These are phyloP conservation scores for Antheraea assamensis DNA, from an alignment of 2,888 invertebrate genomes.

Conservation along the genomic window DNA sequence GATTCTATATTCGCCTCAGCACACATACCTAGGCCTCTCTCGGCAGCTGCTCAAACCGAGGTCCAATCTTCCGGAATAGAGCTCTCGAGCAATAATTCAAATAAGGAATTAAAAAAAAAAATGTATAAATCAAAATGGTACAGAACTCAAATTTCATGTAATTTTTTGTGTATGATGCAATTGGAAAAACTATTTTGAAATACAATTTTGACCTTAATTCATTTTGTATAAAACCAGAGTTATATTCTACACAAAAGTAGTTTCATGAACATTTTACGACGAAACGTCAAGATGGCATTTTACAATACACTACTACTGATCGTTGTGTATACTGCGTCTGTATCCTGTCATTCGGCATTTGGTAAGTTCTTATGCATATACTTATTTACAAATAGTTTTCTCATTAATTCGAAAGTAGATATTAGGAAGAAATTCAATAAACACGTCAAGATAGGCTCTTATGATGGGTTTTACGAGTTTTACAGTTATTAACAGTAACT, in stretches of 20 bases:
- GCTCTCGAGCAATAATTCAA: too few relatives aligned
- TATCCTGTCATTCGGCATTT: not conserved
- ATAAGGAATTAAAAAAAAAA: too few relatives aligned
- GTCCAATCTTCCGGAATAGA: too few relatives aligned
- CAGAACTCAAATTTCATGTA: too few relatives aligned
- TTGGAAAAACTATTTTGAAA: not conserved
- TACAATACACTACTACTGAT: not conserved
- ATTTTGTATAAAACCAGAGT: not conserved
- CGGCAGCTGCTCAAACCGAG: too few relatives aligned
- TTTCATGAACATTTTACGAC: not conserved
- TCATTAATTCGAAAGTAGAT: not conserved
- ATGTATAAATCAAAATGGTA: too few relatives aligned
- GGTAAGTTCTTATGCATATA: not conserved
- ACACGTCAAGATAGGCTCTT: not conserved
- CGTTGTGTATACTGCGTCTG: not conserved
- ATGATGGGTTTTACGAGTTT: not conserved
- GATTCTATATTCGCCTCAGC: too few relatives aligned
- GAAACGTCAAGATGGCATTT: not conserved
- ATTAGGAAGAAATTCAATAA: not conserved
- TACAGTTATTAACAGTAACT: not conserved
- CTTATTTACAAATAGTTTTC: not conserved
- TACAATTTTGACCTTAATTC: not conserved
- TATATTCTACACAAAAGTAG: not conserved
- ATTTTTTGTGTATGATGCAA: too few relatives aligned
- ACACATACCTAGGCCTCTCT: too few relatives aligned